Evolutionary conservation across 2,888 invertebrate species (phyloP), one percentile per base, ranked within the genome.

Genomic region (Xanthorhoe spadicearia): DNA sequence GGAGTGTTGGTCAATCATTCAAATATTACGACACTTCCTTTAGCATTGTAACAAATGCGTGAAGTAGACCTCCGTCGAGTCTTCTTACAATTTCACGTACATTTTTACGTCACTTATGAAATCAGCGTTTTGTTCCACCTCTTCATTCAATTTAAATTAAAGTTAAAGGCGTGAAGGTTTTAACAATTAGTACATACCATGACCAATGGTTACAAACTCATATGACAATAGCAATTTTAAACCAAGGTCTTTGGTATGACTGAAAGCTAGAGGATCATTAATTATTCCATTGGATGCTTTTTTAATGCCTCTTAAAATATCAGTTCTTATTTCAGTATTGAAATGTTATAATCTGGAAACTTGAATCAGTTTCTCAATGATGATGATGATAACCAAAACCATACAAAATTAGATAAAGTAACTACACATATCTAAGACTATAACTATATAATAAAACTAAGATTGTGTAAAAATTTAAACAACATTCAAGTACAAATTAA

Each of bases 121-220:
- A 43, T 10, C 13, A 43, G 2, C 38, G 2, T 43, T 13, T 13
- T 13, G 54, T 35, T 23, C 38, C 15, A 19, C 35, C 54, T 38
- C 10, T 35, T 8, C 9, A 38, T 38, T 38, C 9, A 7, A 43
- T 43, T 13, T 43, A 13, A 43, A 43, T 38, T 58, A 48, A 55
- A 49, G 35, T 61, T 60, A 64, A 48, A 66, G 19, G 64, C 69
- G 66, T 71, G 69, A 73, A 71, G 68, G 68, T 50, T 57, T 51
- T 23, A n/a, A 7, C 58, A 38, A 53, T 9, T 8, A 43, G 48
- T 17, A 23, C 23, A 48, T 48, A 46, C 50, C 50, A 50, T 59
- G 17, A 49, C 60, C 9, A 58, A 32, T 2, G 10, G 17, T 19
- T 65, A 17, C n/a, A 51, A 23, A 35, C 52, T 28, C 32, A 56